Evolutionary conservation across 2,113 vertebrate species (phyloP), one percentile per base, ranked within the genome.

Genomic region (Nibea coibor): DNA sequence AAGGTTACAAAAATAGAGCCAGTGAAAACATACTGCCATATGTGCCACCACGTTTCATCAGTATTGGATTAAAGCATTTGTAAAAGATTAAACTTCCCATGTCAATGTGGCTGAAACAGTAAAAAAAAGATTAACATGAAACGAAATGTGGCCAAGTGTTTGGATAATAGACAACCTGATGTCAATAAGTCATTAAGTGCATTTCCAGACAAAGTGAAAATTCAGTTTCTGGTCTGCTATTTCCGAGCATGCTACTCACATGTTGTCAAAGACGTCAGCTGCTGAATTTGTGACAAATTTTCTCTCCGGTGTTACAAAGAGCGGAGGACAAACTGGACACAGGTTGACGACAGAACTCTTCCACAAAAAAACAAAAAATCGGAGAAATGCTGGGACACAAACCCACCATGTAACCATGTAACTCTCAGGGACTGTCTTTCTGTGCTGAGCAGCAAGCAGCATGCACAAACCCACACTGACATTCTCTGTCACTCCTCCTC

Each of bases 401-500:
- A 68, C 7, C 39, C 66, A 73, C 28, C 67, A 26, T 71, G 28
- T 75, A 63, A 67, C 76, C 67, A 26, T 71, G 28, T 75, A 63
- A 67, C 76, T 57, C 45, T 61, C 1, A 31, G 57, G 53, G 62
- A 84, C 3, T 16, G 54, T 80, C 47, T 48, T 70, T 85, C 64
- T 63, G 57, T 63, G 72, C 83, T 28, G 35, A 81, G 50, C 79
- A 51, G 92, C 79, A 75, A 51, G 92, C 77, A 75, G 76, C 76
- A 59, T 56, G 75, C 72, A 81, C 79, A 74, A 76, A 70, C 82
- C 87, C 82, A 89, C 87, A 56, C 72, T 88, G 88, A 91, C 90
- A 89, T 84, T 88, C 90, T 84, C 78, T 26, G 81, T 84, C 86
- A 81, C 87, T 80, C 85, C 87, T 81, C 89, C 84, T 84, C 84